Conservation (phyloP, 2,797 vertebrate species). For the Pristis pectinata region DNA sequence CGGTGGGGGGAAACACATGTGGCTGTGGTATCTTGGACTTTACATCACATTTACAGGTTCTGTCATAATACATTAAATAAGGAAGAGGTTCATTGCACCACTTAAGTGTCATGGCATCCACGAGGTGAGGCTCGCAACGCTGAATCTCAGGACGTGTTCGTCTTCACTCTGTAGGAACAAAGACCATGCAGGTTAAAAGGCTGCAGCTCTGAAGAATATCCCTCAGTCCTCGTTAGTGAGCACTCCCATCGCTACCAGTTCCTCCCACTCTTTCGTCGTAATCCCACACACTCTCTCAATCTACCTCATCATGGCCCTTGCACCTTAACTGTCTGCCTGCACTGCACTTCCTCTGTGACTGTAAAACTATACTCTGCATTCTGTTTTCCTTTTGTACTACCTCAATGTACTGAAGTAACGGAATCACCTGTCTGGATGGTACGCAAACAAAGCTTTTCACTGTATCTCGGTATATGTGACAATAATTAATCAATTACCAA, state of each 20-base stretch:
- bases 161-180: conserved; percentile 73
- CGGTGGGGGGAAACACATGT: conserved; percentile 61
- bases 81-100: conserved; percentile 78
- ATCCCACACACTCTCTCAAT: no score
- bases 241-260: background rate
- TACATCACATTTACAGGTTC: conserved; percentile 98
- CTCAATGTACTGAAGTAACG: no score
- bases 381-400: no score
- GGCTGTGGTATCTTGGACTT: conserved; percentile 97
- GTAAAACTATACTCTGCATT: no score
- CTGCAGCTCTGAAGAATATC: background rate
- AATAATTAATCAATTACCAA: no score
- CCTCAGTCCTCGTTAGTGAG: background rate
- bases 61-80: conserved; percentile 76
- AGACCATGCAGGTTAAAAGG: conserved; percentile 37
- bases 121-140: conserved; percentile 67
- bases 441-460: no score
- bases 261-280: background rate
- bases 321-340: no score
- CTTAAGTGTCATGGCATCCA: conserved; percentile 66
- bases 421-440: no score
- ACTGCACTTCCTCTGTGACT: no score
- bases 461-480: no score
- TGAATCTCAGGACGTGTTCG: conserved; percentile 60
- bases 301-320: no score